Evolutionary conservation across 2,797 vertebrate species (phyloP).

Genomic region (Coregonus sp.): DNA sequence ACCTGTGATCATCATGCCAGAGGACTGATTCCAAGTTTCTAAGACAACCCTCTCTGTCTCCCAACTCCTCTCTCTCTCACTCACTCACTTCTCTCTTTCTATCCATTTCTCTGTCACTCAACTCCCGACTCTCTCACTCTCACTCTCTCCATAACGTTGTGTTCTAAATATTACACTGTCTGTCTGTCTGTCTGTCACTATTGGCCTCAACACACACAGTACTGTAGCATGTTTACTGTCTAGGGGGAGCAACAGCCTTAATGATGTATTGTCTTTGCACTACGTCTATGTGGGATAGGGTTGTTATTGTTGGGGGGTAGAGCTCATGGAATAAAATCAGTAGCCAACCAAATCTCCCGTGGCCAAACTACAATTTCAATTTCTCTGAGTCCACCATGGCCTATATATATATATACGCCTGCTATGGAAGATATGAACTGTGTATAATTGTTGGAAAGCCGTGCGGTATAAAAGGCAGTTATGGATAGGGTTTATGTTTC

Average conservation of each 20-base stretch:
- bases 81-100: no score
- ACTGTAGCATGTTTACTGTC: background rate
- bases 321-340: background rate
- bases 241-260: background rate
- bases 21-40: background rate
- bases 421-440: background rate
- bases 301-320: background rate
- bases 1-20: background rate
- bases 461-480: background rate
- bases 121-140: background rate
- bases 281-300: background rate
- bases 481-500: constrained; percentile 6
- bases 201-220: background rate
- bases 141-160: no score
- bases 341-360: background rate
- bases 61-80: background rate
- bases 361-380: background rate
- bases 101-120: no score
- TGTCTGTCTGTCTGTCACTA: background rate
- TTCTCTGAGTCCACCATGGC: background rate
- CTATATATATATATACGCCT: background rate
- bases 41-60: background rate
- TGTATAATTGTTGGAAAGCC: background rate
- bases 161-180: no score
- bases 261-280: background rate